Evolutionary conservation across 2,888 invertebrate species (phyloP).

Genomic region (Brenthis ino): DNA sequence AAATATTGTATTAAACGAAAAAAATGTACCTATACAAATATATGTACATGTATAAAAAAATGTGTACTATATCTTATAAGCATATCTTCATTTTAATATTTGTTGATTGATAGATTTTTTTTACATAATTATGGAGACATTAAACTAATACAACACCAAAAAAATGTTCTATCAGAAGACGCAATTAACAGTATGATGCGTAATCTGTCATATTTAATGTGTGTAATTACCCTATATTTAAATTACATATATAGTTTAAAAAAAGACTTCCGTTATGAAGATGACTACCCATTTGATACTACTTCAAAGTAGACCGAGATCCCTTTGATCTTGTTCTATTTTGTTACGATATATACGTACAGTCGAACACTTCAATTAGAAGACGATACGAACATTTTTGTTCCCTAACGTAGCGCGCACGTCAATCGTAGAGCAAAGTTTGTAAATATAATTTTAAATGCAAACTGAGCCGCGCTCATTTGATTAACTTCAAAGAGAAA

Average conservation of each 20-base stretch:
- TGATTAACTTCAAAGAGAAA: slow-evolving; percentile 73
- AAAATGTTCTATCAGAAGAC: neutral
- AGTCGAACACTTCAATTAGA: slow-evolving; percentile 63
- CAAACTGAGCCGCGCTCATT: slow-evolving; percentile 66
- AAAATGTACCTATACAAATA: too few relatives aligned
- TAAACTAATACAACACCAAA: neutral
- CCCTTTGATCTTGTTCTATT: slow-evolving; percentile 70
- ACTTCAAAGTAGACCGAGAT: slow-evolving; percentile 66
- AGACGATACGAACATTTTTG: slow-evolving; percentile 57
- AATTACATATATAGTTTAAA: slow-evolving; percentile 16
- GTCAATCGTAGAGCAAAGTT: slow-evolving; percentile 55
- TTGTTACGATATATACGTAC: slow-evolving; percentile 57
- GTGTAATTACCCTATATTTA: slow-evolving; percentile 14
- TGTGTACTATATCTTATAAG: too few relatives aligned
- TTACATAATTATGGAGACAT: too few relatives aligned
- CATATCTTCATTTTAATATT: too few relatives aligned
- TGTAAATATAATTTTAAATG: slow-evolving; percentile 64
- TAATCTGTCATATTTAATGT: slow-evolving; percentile 4
- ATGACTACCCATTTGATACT: slow-evolving; percentile 51
- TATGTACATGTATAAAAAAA: too few relatives aligned
- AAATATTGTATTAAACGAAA: too few relatives aligned
- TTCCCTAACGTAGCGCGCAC: slow-evolving; percentile 55
- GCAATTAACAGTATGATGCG: neutral
- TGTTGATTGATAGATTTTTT: too few relatives aligned
- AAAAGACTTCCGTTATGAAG: slow-evolving; percentile 51